These are phyloP conservation scores for Mohoua ochrocephala DNA, from an alignment of 2,113 vertebrate species.

Conservation along the genomic window DNA sequence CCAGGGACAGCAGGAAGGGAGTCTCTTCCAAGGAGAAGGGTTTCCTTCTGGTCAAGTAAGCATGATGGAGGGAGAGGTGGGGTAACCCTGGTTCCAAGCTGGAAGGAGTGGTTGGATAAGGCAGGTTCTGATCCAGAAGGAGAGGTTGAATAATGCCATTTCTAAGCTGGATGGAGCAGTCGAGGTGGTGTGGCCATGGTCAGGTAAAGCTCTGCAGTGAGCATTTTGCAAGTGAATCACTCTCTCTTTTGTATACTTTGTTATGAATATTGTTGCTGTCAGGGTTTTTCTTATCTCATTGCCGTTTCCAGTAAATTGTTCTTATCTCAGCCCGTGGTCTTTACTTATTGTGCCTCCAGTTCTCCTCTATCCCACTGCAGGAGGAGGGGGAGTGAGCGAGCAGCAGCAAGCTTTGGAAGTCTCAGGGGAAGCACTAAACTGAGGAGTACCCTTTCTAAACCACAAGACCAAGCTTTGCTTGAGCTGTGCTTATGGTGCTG, in stretches of 20 bases:
- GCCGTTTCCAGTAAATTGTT: background rate
- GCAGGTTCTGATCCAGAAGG: fast-evolving
- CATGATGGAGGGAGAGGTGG: background rate
- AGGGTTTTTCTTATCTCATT: background rate
- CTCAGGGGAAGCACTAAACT: background rate
- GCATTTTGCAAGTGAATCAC: background rate
- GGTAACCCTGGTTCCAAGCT: background rate
- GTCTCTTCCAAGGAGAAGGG: background rate
- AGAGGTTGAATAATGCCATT: fast-evolving
- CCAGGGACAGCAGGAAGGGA: background rate
- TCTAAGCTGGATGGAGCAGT: background rate
- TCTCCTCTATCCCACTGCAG: background rate
- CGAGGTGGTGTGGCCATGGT: fast-evolving
- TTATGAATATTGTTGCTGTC: background rate
- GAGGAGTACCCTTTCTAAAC: background rate
- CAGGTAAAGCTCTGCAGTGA: background rate
- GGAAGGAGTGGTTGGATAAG: background rate
- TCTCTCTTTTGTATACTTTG: background rate
- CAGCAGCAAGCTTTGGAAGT: background rate
- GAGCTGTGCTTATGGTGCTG: background rate
- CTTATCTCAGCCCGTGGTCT: background rate
- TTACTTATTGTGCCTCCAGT: background rate
- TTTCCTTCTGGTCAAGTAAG: background rate
- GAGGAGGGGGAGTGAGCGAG: fast-evolving
- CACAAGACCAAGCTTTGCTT: background rate